These are phyloP conservation scores for Cotesia vestalis DNA, from an alignment of 1,140 invertebrate genomes.

Conservation along the genomic window DNA sequence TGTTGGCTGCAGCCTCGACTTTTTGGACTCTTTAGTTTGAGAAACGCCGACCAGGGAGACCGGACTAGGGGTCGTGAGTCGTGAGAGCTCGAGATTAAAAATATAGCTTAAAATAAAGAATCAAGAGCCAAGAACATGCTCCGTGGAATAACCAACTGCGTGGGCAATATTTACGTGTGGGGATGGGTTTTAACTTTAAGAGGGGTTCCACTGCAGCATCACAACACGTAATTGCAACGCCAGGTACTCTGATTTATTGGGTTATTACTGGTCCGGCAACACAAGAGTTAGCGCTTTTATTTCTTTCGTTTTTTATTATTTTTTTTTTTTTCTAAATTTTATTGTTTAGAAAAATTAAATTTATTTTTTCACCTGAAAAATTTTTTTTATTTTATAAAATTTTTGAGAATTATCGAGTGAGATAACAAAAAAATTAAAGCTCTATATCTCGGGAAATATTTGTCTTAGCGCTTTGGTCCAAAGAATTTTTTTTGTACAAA, in stretches of 20 bases:
- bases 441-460: too few relatives aligned
- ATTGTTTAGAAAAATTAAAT: too few relatives aligned
- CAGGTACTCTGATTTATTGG: conserved; percentile 61
- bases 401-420: too few relatives aligned
- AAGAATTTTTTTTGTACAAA: too few relatives aligned
- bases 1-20: background rate
- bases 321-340: too few relatives aligned
- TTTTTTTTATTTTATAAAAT: too few relatives aligned
- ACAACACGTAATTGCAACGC: conserved; percentile 56
- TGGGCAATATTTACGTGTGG: conserved; percentile 62
- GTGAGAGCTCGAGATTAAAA: conserved; percentile 22
- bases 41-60: too few relatives aligned
- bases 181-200: conserved; percentile 49
- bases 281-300: conserved; percentile 47
- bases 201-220: conserved; percentile 44
- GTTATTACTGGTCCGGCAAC: conserved; percentile 58
- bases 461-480: too few relatives aligned
- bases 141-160: conserved; percentile 35
- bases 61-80: conserved; percentile 9
- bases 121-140: conserved; percentile 36
- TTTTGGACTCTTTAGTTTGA: too few relatives aligned
- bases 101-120: conserved; percentile 16
- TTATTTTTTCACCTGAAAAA: too few relatives aligned
- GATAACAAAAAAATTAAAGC: too few relatives aligned
- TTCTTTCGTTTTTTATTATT: conserved; percentile 34